These are phyloP conservation scores for Halcyon malimbica DNA, from an alignment of 2,113 vertebrate genomes.

Conservation along the genomic window DNA sequence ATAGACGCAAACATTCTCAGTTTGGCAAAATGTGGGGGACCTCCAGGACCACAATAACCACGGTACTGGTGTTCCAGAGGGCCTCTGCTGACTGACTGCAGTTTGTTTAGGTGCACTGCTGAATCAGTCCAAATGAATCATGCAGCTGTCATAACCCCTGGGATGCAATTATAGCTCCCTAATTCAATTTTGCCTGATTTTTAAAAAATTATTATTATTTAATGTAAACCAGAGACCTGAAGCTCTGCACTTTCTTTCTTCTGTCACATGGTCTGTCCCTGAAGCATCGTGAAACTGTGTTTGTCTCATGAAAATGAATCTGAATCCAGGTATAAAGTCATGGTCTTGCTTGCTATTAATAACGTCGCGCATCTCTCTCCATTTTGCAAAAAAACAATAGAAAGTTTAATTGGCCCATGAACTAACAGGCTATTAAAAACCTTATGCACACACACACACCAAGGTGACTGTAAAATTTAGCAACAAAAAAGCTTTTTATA, in stretches of 20 bases:
- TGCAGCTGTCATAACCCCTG: rapidly evolving
- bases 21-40: neutral
- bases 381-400: neutral
- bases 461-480: neutral
- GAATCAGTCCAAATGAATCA: neutral
- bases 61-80: neutral
- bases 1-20: neutral
- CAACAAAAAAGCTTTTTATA: neutral
- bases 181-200: neutral
- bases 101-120: neutral
- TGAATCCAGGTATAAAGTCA: neutral
- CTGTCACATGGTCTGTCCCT: neutral
- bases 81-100: neutral
- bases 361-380: neutral
- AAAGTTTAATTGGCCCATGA: neutral
- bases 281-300: neutral
- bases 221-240: neutral
- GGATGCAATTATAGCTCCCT: neutral
- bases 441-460: neutral
- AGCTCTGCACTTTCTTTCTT: neutral
- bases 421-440: neutral
- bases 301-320: neutral
- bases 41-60: neutral
- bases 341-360: neutral
- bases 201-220: neutral